Base-by-base conservation (phyloP, 2,888 invertebrate species). In the Mamestra brassicae region DNA sequence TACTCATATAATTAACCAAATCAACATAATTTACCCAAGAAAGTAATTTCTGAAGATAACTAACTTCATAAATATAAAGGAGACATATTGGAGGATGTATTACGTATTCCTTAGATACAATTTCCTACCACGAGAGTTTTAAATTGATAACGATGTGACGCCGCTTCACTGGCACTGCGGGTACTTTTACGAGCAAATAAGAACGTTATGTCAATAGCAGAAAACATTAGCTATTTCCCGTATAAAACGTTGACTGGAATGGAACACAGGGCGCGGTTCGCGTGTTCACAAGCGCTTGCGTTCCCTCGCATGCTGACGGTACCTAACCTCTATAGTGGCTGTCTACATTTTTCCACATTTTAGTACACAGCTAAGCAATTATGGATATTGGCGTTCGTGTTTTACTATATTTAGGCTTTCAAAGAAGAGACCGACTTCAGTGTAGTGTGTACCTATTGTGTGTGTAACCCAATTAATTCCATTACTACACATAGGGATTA, bases 311-410 rank as follows among this genome's bases (percentile, higher is more conserved):
- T 91, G 90, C 88, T 88, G 84, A 73, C 79, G 84, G 85, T 89
- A 88, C 88, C 86, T 89, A 84, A 87, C 78, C 85, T 81, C 82
- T 76, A 87, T 86, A 88, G 80, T 83, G 76, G 81, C 86, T 88
- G 85, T 83, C 85, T 85, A 88, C 88, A 90, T 90, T 92, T 92
- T 91, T 90, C 86, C 85, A 90, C 90, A 88, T 90, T 92, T 91
- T 88, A 90, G 88, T 88, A 88, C 87, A 88, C 89, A 85, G 87
- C 86, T 81, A 85, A 86, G 90, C 90, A 93, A 92, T 93, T 92
- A 92, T 85, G 89, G 88, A 88, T 90, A 91, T 92, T 89, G 92
- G 89, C 85, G 88, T 90, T 89, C 88, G 89, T 90, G 90, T 85
- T 87, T 85, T 85, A 74, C 79, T 85, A 79, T 83, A 86, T 88